These are phyloP conservation scores for Falco columbarius DNA, from an alignment of 2,797 vertebrate genomes.

Conservation along the genomic window DNA sequence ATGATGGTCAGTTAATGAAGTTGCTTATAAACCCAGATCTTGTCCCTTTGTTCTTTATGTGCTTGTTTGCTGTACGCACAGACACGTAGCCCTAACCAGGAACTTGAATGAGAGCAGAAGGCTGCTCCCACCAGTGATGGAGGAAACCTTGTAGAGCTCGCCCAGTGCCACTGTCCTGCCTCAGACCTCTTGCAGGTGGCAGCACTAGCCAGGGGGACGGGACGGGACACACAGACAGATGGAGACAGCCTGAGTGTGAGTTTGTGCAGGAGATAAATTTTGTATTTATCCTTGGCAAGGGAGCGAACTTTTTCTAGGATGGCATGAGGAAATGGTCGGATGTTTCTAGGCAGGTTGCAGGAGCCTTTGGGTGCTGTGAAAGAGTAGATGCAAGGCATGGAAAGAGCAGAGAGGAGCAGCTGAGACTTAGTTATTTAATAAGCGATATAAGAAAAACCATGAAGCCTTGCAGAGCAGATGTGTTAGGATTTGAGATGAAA, in stretches of 20 bases:
- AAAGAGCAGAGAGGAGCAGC: background rate
- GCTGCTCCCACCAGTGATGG: background rate
- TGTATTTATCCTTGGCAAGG: background rate
- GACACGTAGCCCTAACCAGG: fast-evolving
- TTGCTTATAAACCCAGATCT: background rate
- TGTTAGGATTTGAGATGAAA: constrained; percentile 64
- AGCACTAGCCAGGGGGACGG: background rate
- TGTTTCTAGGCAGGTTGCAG: background rate
- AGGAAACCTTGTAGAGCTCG: background rate
- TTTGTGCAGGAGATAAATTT: background rate
- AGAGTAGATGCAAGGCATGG: background rate
- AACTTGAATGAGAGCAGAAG: background rate
- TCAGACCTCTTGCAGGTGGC: background rate
- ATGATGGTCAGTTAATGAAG: background rate
- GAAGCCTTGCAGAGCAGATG: constrained; percentile 47
- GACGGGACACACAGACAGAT: too few species aligned
- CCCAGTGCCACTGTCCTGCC: background rate
- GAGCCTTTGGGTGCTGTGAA: background rate
- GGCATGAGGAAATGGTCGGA: background rate
- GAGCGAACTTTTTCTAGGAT: background rate
- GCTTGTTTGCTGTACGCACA: background rate
- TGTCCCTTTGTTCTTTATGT: background rate
- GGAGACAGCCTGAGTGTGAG: fast-evolving
- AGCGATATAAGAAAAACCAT: background rate
- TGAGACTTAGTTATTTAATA: background rate